Conservation (phyloP, 2,888 invertebrate genomes). For the Phaedon cochleariae region DNA sequence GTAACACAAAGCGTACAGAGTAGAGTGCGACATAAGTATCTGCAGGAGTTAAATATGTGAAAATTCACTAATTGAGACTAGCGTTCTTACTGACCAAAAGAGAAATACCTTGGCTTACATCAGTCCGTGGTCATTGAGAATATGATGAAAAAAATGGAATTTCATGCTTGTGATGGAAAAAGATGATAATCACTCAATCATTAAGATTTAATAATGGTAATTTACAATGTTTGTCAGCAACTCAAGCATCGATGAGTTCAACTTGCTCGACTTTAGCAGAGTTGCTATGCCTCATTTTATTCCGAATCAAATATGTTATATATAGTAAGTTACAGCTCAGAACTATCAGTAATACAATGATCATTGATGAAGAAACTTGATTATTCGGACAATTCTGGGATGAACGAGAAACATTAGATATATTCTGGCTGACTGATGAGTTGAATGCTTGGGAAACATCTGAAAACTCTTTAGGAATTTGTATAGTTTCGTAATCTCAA, state of each 20-base stretch:
- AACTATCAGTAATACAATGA: background rate
- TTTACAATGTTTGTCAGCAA: background rate
- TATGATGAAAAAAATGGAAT: too few relatives aligned
- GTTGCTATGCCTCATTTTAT: background rate
- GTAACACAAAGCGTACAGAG: too few relatives aligned
- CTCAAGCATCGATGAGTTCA: background rate
- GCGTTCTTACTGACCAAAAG: too few relatives aligned
- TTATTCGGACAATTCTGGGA: background rate
- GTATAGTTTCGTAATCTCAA: constrained; percentile 17
- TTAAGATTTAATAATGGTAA: too few relatives aligned
- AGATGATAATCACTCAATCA: too few relatives aligned
- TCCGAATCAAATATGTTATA: background rate
- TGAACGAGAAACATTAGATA: background rate
- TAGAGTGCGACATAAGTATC: too few relatives aligned
- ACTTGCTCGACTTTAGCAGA: background rate
- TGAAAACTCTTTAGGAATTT: constrained; percentile 1
- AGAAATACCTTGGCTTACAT: too few relatives aligned
- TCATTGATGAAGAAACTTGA: background rate
- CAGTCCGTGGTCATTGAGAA: too few relatives aligned
- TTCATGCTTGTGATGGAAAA: too few relatives aligned
- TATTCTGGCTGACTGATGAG: background rate
- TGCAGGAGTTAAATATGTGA: too few relatives aligned
- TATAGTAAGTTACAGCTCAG: background rate
- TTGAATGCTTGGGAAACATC: background rate
- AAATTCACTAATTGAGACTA: too few relatives aligned